Percentiles rank a stretch among this genome's conserved stretches.
Conservation (phyloP, 1,140 invertebrate species). For the Microplitis mediator region DNA sequence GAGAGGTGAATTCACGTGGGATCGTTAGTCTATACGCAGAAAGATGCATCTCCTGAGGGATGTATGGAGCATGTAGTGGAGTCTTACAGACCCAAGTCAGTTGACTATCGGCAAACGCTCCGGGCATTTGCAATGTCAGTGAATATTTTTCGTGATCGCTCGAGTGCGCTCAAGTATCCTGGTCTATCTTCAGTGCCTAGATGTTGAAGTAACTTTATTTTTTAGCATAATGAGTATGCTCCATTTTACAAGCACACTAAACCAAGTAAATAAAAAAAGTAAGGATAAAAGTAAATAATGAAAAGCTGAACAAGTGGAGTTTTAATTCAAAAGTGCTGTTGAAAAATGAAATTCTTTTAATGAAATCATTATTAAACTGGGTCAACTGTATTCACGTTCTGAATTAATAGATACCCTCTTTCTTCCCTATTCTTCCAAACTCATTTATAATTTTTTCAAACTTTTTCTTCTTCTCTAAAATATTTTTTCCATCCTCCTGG, state of each 20-base stretch:
- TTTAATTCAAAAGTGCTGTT: no score
- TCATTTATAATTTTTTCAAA: not conserved
- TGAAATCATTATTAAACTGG: not conserved
- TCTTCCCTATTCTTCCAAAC: not conserved
- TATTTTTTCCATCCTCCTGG: not conserved
- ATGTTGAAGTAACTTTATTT: not conserved
- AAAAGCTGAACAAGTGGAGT: no score
- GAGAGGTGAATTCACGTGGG: constrained; percentile 30
- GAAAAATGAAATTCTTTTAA: no score
- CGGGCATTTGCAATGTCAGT: constrained; percentile 34
- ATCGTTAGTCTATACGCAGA: constrained; percentile 26
- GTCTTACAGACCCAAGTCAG: constrained; percentile 9
- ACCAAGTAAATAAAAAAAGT: not conserved
- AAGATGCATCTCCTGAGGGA: constrained; percentile 20
- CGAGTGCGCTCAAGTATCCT: not conserved
- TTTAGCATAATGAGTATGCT: not conserved
- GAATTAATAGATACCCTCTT: not conserved
- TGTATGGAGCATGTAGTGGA: constrained; percentile 1
- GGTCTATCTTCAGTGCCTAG: not conserved
- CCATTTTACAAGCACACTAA: not conserved
- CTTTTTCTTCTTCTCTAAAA: not conserved
- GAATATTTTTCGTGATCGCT: constrained; percentile 29
- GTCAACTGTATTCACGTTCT: no score
- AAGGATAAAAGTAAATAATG: constrained; percentile 2
- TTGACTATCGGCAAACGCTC: constrained; percentile 26